Percentiles rank a stretch among this genome's conserved stretches.
These are phyloP conservation scores for Scartelaos histophorus DNA, from an alignment of 2,113 vertebrate species.

Conservation along the genomic window DNA sequence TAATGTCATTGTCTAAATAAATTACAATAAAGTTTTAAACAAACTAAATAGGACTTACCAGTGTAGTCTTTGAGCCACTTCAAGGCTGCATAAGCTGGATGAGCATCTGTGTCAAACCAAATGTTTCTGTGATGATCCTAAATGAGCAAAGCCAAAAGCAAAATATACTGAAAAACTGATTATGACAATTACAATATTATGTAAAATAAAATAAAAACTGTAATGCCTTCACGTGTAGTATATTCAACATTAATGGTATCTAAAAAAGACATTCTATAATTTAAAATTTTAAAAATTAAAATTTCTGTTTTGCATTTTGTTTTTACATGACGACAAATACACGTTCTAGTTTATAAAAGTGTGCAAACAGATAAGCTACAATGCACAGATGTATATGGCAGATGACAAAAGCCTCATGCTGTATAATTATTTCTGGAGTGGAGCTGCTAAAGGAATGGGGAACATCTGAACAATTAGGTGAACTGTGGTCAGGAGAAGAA, in stretches of 20 bases:
- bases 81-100: not conserved
- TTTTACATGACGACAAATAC: not conserved
- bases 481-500: constrained; percentile 65
- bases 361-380: not conserved
- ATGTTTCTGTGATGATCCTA: not conserved
- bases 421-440: constrained; percentile 51
- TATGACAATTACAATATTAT: not conserved
- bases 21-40: not conserved
- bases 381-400: not conserved
- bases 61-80: not conserved
- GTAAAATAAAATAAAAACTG: no score
- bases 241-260: not conserved
- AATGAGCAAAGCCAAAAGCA: not conserved
- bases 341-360: not conserved
- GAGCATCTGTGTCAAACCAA: not conserved
- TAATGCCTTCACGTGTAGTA: not conserved
- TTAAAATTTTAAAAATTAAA: no score
- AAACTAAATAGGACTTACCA: not conserved
- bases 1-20: no score
- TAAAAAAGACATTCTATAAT: not conserved
- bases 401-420: constrained; percentile 15
- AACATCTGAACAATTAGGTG: constrained; percentile 77
- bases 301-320: not conserved
- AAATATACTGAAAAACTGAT: not conserved
- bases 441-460: constrained; percentile 51